These are phyloP conservation scores for Naso thynnoides DNA, from an alignment of 2,797 vertebrate species.

Conservation along the genomic window DNA sequence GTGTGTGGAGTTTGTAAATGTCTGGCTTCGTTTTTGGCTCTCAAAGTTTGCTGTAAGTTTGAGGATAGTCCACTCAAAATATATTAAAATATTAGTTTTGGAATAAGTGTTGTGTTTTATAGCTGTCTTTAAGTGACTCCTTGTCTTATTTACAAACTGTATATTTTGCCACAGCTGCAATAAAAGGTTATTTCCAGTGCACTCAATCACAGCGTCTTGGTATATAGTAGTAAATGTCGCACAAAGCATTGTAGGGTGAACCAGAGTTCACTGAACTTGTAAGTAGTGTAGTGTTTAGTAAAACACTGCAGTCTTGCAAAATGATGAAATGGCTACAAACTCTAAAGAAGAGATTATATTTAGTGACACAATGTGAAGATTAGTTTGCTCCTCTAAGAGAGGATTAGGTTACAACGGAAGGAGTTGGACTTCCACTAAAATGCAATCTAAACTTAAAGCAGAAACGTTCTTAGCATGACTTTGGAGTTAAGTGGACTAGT, in stretches of 20 bases:
- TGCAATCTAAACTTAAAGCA: constrained; percentile 16
- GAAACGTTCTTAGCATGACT: constrained; percentile 3
- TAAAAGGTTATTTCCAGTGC: not conserved
- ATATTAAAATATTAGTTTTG: not conserved
- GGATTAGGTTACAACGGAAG: constrained; percentile 35
- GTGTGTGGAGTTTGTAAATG: constrained; percentile 20
- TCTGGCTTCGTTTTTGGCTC: not conserved
- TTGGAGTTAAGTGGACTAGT: not conserved
- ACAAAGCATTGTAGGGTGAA: constrained; percentile 33
- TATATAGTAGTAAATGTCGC: not conserved
- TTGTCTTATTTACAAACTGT: not conserved
- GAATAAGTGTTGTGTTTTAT: not conserved
- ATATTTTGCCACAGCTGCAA: constrained; percentile 20
- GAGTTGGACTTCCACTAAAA: not conserved
- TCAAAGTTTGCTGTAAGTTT: not conserved
- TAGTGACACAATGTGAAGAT: constrained; percentile 35
- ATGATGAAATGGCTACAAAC: not conserved
- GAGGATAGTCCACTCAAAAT: not conserved
- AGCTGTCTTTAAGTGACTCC: not conserved
- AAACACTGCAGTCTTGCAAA: constrained; percentile 1
- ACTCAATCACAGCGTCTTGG: not conserved
- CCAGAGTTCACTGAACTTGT: constrained; percentile 27
- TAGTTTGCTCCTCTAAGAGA: constrained; percentile 7
- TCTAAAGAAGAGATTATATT: constrained; percentile 31
- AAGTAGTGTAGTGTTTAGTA: constrained; percentile 2